phyloP scores from a whole-genome alignment of 2,113 vertebrate species.

The Psephotus haematonotus region DNA sequence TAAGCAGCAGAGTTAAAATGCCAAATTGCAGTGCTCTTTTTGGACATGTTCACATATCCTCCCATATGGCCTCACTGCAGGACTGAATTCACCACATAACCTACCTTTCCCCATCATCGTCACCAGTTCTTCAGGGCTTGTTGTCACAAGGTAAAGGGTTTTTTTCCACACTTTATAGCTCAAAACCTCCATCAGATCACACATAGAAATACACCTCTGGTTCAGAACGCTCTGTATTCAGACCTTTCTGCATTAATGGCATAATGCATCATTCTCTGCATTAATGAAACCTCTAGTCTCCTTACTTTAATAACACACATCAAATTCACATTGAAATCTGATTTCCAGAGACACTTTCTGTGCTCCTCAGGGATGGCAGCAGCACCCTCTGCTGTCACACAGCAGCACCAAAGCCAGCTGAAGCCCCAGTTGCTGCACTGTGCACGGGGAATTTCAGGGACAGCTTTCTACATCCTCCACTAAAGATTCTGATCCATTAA shows the following conservation, averaged over 20 bases:
- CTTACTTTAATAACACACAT: fast-evolving
- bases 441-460: not conserved
- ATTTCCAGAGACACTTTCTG: not conserved
- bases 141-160: not conserved
- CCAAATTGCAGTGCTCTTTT: not conserved
- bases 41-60: fast-evolving
- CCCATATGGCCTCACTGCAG: not conserved
- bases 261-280: not conserved
- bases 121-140: not conserved
- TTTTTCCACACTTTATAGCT: not conserved
- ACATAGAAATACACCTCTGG: not conserved
- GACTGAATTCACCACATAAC: not conserved
- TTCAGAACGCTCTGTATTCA: not conserved
- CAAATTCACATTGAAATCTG: fast-evolving
- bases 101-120: not conserved
- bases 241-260: not conserved
- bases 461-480: not conserved
- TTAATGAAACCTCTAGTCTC: not conserved
- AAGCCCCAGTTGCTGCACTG: not conserved
- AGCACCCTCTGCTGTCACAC: constrained; percentile 59
- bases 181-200: not conserved
- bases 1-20: not conserved
- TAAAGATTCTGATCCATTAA: not conserved
- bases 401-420: not conserved
- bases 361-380: not conserved